Conservation (phyloP, 1,140 invertebrate species). For the Cyrtorhinus lividipennis region DNA sequence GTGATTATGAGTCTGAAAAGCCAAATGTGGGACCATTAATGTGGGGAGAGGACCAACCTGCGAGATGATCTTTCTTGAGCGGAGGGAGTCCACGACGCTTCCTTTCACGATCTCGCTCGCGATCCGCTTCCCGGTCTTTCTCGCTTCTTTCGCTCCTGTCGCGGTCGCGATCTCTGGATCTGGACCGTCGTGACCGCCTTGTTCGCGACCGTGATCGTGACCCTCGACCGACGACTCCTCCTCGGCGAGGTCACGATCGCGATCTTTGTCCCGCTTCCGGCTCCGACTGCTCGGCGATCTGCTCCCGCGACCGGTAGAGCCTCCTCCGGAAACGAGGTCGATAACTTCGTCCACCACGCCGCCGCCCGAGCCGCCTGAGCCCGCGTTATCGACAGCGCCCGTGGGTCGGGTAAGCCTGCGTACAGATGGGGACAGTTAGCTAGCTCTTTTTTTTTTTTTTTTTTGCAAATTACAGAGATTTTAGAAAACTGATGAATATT, state of each 20-base stretch:
- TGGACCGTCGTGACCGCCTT: slow-evolving; percentile 24
- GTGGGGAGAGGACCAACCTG: no score
- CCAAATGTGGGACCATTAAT: no score
- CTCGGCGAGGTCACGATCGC: slow-evolving; percentile 25
- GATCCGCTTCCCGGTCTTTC: slow-evolving; percentile 35
- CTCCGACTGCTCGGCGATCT: slow-evolving; percentile 32
- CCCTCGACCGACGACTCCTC: slow-evolving; percentile 28
- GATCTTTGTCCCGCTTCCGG: slow-evolving; percentile 26
- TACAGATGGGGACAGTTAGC: no score
- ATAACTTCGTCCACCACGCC: neutral
- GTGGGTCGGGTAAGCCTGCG: neutral
- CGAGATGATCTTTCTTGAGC: slow-evolving; percentile 70
- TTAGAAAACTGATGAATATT: neutral
- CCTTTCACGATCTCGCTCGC: slow-evolving; percentile 60
- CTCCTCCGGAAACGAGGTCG: slow-evolving; percentile 4
- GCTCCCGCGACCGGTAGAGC: slow-evolving; percentile 27
- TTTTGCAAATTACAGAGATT: neutral
- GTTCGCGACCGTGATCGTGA: slow-evolving; percentile 28
- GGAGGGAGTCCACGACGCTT: slow-evolving; percentile 69
- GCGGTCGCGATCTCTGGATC: slow-evolving; percentile 24
- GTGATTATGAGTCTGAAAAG: no score
- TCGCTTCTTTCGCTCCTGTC: neutral
- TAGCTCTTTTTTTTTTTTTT: no score
- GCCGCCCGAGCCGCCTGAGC: neutral
- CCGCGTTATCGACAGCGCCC: neutral